A percentile compares a stretch with the other conserved stretches of the same genome.
Conservation (phyloP, 2,797 vertebrate genomes). For the Choloepus didactylus region DNA sequence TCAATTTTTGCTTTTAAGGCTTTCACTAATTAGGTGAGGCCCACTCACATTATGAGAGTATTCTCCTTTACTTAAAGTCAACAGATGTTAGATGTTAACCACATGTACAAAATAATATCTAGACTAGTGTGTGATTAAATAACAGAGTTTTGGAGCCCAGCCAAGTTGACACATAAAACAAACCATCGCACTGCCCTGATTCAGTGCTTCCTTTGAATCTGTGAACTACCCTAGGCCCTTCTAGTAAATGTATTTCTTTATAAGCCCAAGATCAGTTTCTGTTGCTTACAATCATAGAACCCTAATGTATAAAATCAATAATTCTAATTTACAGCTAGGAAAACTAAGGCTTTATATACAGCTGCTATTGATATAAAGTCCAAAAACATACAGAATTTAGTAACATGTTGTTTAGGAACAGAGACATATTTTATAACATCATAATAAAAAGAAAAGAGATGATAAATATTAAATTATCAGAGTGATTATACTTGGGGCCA, state of each 20-base stretch:
- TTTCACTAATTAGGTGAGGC: too few species aligned
- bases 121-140: too few species aligned
- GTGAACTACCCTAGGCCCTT: background rate
- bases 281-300: slow-evolving; percentile 24
- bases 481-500: background rate
- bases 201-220: background rate
- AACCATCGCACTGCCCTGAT: background rate
- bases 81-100: too few species aligned
- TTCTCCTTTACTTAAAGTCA: too few species aligned
- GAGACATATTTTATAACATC: background rate
- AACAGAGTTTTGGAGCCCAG: too few species aligned
- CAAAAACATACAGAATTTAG: slow-evolving; percentile 7
- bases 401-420: background rate
- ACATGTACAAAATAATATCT: too few species aligned
- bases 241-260: background rate
- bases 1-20: too few species aligned
- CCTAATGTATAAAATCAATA: background rate
- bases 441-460: background rate
- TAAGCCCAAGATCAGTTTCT: background rate
- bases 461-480: background rate
- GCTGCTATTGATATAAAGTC: background rate
- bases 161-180: too few species aligned
- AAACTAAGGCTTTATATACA: background rate
- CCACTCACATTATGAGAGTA: too few species aligned
- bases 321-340: background rate